Evolutionary conservation across 2,113 vertebrate species (phyloP).

Genomic region (Thalassoma bifasciatum): DNA sequence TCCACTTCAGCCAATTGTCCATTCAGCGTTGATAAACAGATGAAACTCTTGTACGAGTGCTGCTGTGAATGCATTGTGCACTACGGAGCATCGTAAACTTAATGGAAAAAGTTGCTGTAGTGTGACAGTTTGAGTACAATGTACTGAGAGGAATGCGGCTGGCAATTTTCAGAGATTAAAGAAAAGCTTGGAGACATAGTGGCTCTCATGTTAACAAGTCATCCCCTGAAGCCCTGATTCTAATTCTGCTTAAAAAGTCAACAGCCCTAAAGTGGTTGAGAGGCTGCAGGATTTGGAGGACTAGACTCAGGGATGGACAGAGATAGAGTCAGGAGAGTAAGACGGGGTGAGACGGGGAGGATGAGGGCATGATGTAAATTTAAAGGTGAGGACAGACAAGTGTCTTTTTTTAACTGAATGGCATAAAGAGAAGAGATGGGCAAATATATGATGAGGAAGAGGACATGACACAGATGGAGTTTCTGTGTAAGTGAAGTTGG

Average conservation of each 20-base stretch:
- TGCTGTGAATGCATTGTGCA: background rate
- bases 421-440: background rate
- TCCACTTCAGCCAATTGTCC: background rate
- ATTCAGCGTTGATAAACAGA: background rate
- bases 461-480: conserved; percentile 3
- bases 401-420: background rate
- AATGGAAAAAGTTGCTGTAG: conserved; percentile 23
- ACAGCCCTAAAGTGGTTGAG: background rate
- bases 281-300: background rate
- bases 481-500: background rate
- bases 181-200: background rate
- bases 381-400: background rate
- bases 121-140: background rate
- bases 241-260: background rate
- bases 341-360: too few relatives aligned
- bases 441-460: conserved; percentile 9
- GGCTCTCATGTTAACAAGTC: background rate
- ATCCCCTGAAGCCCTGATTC: background rate
- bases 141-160: background rate
- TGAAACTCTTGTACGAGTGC: conserved; percentile 1
- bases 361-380: background rate
- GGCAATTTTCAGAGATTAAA: background rate
- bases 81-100: background rate
- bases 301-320: too few relatives aligned
- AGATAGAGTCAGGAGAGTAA: too few relatives aligned